phyloP scores from a whole-genome alignment of 2,113 vertebrate genomes.

The Azemiops feae region DNA sequence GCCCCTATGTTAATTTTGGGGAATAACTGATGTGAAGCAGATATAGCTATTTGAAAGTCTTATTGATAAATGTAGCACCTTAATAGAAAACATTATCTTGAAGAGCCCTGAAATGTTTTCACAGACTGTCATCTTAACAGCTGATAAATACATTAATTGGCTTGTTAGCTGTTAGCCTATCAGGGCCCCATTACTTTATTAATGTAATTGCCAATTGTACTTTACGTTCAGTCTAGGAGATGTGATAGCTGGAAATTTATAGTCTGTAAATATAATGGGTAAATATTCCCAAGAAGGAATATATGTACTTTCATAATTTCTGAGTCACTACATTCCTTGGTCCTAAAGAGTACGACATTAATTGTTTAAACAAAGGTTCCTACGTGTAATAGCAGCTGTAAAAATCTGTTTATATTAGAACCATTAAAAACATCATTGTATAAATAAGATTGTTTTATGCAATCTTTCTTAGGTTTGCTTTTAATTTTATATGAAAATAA shows the following conservation, averaged over 20 bases:
- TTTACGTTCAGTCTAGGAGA: background rate
- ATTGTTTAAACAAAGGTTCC: background rate
- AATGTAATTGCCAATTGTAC: background rate
- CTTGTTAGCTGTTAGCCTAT: background rate
- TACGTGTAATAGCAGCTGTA: background rate
- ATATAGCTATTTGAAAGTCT: background rate
- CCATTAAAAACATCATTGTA: background rate
- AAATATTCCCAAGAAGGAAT: background rate
- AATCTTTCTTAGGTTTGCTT: background rate
- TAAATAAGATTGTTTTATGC: background rate
- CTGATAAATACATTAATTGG: background rate
- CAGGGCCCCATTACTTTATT: background rate
- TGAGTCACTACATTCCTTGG: background rate
- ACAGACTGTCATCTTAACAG: background rate
- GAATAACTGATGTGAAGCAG: background rate
- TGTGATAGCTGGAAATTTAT: background rate
- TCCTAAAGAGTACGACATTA: slow-evolving; percentile 10
- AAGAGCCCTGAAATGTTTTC: background rate
- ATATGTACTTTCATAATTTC: background rate
- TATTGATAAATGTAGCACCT: background rate
- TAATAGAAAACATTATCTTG: background rate
- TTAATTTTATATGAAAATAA: background rate
- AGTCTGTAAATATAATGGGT: background rate
- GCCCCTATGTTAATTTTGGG: background rate
- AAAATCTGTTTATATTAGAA: background rate